Base-by-base conservation (phyloP, 2,797 vertebrate species). In the Mus spretus region DNA sequence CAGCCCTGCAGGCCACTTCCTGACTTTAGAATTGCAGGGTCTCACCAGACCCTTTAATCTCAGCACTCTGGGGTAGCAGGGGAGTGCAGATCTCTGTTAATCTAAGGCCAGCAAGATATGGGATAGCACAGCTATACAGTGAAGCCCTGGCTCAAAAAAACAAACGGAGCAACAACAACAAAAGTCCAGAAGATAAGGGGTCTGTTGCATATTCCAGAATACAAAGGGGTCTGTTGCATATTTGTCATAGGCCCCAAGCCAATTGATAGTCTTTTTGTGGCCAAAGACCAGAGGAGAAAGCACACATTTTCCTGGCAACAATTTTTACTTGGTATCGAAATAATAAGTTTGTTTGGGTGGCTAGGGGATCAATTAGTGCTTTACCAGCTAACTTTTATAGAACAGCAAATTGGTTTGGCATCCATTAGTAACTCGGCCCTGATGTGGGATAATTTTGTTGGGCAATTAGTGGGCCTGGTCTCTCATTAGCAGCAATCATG, bases 331-430 rank as follows among this genome's bases (percentile, higher is more conserved):
- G 67, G 22, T 72, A 79, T 89, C 93, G 80, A 93, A 95, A 87
- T 91, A 78, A n/a, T 57, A 75, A 77, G 6, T 61, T 13, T 47
- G 77, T 91, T 96, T 93, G 80, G 59, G 77, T 96, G 57, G 50
- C 50, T 6, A 34, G 34, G 78, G 44, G 15, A 44, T 31, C 53
- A 95, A 82, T 93, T 59, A 96, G 67, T 50, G 9, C 83, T 95
- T 96, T 92, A 85, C 94, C 90, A 92, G 87, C 93, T 92, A 57
- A 92, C 59, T 47, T 91, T 96, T 94, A 90, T 24, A 90, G 91
- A 93, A 34, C 22, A 44, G 95, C 26, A 94, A 90, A 96, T 96
- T 95, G 90, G 65, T 44, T 91, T 97, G 96, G 87, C 61, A 65
- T 92, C 78, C 20, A 44, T 89, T 79, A 61, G 74, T 44, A 89